These are phyloP conservation scores for Anolis apletophallus DNA, from an alignment of 2,797 vertebrate species.

Conservation along the genomic window DNA sequence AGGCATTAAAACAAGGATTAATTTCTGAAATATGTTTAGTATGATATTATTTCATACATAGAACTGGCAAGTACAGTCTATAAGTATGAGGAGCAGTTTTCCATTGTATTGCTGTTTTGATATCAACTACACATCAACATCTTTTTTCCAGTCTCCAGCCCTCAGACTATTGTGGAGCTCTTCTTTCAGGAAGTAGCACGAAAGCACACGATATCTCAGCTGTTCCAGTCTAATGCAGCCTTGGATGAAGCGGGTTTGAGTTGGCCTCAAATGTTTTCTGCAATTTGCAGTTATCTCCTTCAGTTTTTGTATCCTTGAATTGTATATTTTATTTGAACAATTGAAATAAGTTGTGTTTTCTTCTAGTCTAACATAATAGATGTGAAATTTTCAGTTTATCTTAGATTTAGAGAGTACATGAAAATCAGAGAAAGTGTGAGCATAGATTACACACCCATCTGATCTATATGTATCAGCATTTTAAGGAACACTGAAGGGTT, in stretches of 20 bases:
- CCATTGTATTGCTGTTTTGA: background rate
- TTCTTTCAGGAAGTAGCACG: conserved; percentile 92
- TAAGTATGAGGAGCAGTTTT: background rate
- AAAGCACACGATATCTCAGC: conserved; percentile 85
- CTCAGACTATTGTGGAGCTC: conserved; percentile 91
- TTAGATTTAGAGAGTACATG: background rate
- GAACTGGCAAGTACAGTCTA: background rate
- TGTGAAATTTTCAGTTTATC: background rate
- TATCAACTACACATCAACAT: conserved; percentile 26
- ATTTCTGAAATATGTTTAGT: background rate
- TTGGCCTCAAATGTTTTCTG: conserved; percentile 88
- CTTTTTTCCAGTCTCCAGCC: conserved; percentile 80
- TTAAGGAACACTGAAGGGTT: background rate
- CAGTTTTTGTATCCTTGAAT: conserved; percentile 92
- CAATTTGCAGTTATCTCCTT: conserved; percentile 84
- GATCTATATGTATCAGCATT: too few species aligned
- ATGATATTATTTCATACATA: background rate
- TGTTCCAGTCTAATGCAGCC: conserved; percentile 80
- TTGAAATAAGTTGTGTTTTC: background rate
- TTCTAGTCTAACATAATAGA: background rate
- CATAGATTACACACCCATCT: too few species aligned
- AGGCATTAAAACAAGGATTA: conserved; percentile 12
- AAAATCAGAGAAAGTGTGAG: too few species aligned
- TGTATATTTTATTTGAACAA: background rate
- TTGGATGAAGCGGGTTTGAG: conserved; percentile 79